Percentiles rank a stretch among this genome's conserved stretches.
Conservation (phyloP, 1,140 invertebrate genomes). For the Heliconius melpomene region DNA sequence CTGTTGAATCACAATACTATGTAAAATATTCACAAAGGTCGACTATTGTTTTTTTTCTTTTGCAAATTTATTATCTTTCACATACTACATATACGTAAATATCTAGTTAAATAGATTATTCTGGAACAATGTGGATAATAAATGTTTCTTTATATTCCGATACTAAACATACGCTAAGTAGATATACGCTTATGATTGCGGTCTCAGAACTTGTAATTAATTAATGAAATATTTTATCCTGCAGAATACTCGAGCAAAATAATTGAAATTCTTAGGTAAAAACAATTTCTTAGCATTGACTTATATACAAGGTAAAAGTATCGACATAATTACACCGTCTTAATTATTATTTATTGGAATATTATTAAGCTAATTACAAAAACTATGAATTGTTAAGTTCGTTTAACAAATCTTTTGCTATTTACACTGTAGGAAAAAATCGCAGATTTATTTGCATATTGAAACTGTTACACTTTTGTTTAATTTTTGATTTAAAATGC, state of each 20-base stretch:
- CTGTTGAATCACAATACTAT: neutral
- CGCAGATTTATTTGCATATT: neutral
- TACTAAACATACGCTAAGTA: neutral
- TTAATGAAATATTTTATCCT: conserved; percentile 8
- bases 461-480: neutral
- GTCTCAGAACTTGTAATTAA: neutral
- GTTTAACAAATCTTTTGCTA: too few relatives aligned
- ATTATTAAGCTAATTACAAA: neutral
- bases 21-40: neutral
- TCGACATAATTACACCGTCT: neutral
- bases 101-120: neutral
- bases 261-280: conserved; percentile 13
- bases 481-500: neutral
- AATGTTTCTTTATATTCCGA: neutral
- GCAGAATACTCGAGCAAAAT: neutral
- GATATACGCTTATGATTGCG: neutral
- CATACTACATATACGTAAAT: neutral
- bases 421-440: neutral
- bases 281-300: conserved; percentile 1
- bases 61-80: neutral
- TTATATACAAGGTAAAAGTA: conserved; percentile 4
- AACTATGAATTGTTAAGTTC: neutral
- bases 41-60: neutral
- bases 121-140: neutral
- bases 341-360: neutral